A percentile compares a stretch with the other conserved stretches of the same genome.
Evolutionary conservation across 2,113 vertebrate genomes (phyloP).

Genomic region (Gnathonemus echidnorhynchus): DNA sequence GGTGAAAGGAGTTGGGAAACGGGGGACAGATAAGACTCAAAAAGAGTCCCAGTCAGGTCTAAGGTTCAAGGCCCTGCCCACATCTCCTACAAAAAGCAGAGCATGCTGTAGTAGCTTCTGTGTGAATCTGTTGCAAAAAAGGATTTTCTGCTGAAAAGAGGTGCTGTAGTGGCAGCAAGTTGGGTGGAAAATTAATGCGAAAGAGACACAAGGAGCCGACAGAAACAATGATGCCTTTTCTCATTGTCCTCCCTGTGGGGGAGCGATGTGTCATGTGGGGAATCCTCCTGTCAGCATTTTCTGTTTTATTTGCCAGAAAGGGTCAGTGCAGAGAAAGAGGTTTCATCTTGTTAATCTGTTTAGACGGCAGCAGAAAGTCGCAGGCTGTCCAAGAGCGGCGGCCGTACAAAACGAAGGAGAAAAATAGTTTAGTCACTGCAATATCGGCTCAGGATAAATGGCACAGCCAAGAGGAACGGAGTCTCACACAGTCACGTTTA

Average conservation of each 20-base stretch:
- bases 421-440: not conserved
- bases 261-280: constrained; percentile 2
- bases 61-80: not conserved
- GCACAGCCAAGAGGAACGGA: not conserved
- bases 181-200: not conserved
- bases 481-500: not conserved
- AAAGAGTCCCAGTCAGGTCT: not conserved
- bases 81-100: not conserved
- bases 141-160: not conserved
- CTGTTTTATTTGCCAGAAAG: not conserved
- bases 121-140: not conserved
- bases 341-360: not conserved
- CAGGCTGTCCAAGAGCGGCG: not conserved
- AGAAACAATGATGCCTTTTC: not conserved
- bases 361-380: not conserved
- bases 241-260: not conserved
- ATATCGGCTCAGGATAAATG: not conserved
- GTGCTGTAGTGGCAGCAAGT: not conserved
- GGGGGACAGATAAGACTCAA: not conserved
- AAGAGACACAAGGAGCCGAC: not conserved
- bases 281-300: constrained; percentile 5
- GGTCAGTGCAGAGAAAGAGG: not conserved
- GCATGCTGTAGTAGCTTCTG: not conserved
- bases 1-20: not conserved
- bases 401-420: not conserved